Base-by-base conservation (phyloP, 2,113 vertebrate genomes). In the Leiothrix lutea region DNA sequence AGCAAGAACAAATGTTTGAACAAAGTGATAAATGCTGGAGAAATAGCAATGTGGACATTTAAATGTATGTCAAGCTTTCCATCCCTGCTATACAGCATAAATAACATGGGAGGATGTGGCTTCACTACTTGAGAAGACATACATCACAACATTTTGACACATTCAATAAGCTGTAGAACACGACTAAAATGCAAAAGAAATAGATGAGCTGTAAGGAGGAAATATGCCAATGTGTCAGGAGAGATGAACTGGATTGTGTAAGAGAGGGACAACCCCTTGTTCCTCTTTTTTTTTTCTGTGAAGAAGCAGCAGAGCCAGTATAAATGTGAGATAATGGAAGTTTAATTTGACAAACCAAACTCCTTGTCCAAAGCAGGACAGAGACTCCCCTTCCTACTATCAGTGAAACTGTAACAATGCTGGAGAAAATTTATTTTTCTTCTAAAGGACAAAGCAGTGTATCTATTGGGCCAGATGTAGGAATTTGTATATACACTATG, bases 101-200 rank as follows among this genome's bases (percentile, higher is more conserved):
- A 66, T 67, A 83, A 81, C 60, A 72, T 2, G 5, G 58, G 56
- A 91, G 42, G 61, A 67, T 26, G 26, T 29, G 80, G 71, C 73
- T 85, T 53, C 2, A 3, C 44, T 73, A 28, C 47, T 74, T 38
- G 60, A 80, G 64, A 79, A 94, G 57, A 62, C 18, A 69, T 48
- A 44, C 20, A 91, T 62, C 81, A 88, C 62, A 95, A 88, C 66
- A 79, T 81, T 92, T 89, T 92, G 81, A 86, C 31, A 25, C 48
- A 79, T 78, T 84, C 83, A 61, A 86, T 56, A 95, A 65, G 42
- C 24, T 90, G 47, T 18, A 60, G 65, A 85, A 75, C 14, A 83
- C 3, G 11, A 75, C 48, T 86, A 67, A 96, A 96, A 91, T 64
- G 80, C 33, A 78, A 17, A 73, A 67, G 51, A 67, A 85, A 90